phyloP scores from a whole-genome alignment of 2,797 vertebrate genomes.

The Trachops cirrhosus region DNA sequence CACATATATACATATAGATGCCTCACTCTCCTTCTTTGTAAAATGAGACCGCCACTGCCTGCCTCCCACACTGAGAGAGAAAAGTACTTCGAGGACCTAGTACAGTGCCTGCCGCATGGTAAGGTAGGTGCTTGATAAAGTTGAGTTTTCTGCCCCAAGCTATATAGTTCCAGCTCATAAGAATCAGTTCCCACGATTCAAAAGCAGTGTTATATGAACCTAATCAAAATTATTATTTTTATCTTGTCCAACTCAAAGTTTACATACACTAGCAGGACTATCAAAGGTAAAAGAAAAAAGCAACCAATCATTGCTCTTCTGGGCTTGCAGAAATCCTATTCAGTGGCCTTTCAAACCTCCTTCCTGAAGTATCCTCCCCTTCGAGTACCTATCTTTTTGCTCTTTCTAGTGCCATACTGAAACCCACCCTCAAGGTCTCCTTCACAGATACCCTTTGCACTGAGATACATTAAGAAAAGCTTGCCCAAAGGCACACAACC shows the following conservation, averaged over 20 bases:
- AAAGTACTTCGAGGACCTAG: not conserved
- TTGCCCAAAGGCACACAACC: not conserved
- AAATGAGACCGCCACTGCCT: not conserved
- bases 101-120: too few relatives aligned
- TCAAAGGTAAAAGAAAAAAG: not conserved
- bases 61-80: not conserved
- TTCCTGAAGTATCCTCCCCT: not conserved
- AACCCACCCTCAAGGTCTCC: not conserved
- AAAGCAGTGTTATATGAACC: not conserved
- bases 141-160: not conserved
- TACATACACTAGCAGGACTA: not conserved
- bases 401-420: not conserved
- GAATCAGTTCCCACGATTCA: not conserved
- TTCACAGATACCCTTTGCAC: not conserved
- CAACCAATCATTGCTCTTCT: not conserved
- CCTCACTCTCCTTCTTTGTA: not conserved
- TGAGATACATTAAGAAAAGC: not conserved
- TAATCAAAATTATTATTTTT: not conserved
- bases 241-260: not conserved
- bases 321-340: not conserved
- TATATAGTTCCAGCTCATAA: not conserved
- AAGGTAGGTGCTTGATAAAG: not conserved
- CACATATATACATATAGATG: not conserved
- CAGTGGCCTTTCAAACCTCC: not conserved
- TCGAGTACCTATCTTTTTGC: not conserved